These are phyloP conservation scores for Lepidostoma basale DNA, from an alignment of 1,140 invertebrate genomes.

Conservation along the genomic window DNA sequence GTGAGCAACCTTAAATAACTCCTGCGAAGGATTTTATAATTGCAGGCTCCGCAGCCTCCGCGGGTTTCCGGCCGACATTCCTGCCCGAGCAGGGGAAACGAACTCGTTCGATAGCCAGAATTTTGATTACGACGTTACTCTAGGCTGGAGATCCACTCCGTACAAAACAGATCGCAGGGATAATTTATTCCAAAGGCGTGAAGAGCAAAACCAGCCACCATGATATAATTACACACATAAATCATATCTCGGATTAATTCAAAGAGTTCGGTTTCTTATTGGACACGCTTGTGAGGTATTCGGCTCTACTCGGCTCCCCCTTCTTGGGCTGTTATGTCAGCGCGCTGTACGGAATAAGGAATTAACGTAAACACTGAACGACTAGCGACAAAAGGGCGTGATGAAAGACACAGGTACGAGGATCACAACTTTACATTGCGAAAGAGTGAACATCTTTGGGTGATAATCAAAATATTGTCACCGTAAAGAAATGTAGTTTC, in stretches of 20 bases:
- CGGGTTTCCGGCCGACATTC: constrained; percentile 25
- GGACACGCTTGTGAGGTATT: constrained; percentile 16
- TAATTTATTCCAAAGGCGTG: constrained; percentile 22
- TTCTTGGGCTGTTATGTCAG: neutral
- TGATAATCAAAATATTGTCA: too few relatives aligned
- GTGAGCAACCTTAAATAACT: neutral
- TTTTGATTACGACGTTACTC: constrained; percentile 21
- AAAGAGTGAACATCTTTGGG: too few relatives aligned
- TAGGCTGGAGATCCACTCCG: constrained; percentile 3
- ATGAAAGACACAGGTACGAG: too few relatives aligned
- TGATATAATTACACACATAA: constrained; percentile 23
- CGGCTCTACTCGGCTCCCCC: neutral
- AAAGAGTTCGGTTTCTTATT: constrained; percentile 6
- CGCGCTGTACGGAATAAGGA: neutral
- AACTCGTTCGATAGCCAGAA: constrained; percentile 14
- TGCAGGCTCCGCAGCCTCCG: constrained; percentile 8
- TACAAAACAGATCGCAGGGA: constrained; percentile 26
- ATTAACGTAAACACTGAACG: too few relatives aligned
- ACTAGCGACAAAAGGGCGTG: too few relatives aligned
- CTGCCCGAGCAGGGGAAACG: neutral
- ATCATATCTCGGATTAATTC: constrained; percentile 26
- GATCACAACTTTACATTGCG: too few relatives aligned
- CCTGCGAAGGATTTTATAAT: neutral
- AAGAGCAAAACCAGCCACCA: constrained; percentile 15
- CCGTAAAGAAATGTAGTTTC: too few relatives aligned